Base-by-base conservation (phyloP, 2,797 vertebrate species). In the Manis javanica region DNA sequence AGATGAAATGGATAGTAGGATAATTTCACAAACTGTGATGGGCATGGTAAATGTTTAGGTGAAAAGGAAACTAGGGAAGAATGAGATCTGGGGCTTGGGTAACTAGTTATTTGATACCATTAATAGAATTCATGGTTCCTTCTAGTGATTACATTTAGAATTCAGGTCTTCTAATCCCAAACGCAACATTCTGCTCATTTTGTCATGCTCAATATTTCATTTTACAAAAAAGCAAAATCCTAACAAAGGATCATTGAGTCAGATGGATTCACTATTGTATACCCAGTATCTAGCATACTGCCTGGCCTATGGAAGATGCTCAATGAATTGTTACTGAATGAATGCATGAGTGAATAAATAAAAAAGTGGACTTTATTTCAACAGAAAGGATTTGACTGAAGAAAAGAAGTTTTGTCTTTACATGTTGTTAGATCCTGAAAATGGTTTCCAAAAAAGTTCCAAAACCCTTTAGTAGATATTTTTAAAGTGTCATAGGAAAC, bases 361-460 rank as follows among this genome's bases (percentile, higher is more conserved):
- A 92, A 85, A 24, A 86, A 93, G 23, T 63, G 1, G 14, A 81
- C 68, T 94, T 94, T 87, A 94, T 87, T 89, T 37, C n/a, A 95
- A 59, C 12, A 81, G 83, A 74, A 94, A 94, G 34, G 7, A 90
- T 90, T 93, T 90, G 21, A 74, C n/a, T 85, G 95, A 81, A 71
- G 53, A 91, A 86, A 93, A 79, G 75, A 59, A 68, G 10, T 49
- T 75, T 68, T 57, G 42, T 92, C 69, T 66, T 93, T 71, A 81
- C 14, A 51, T 77, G 49, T 72, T 88, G 53, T 39, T 93, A 68
- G 42, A 61, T 64, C 66, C 79, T 87, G 34, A 42, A 96, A 93
- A 84, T 64, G 7, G n/a, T 91, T 96, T 96, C 78, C 55, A 93
- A 89, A 49, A 31, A 94, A 91, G 55, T 94, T 92, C 82, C 95